phyloP scores from a whole-genome alignment of 1,140 invertebrate species.

The Neodiprion lecontei region DNA sequence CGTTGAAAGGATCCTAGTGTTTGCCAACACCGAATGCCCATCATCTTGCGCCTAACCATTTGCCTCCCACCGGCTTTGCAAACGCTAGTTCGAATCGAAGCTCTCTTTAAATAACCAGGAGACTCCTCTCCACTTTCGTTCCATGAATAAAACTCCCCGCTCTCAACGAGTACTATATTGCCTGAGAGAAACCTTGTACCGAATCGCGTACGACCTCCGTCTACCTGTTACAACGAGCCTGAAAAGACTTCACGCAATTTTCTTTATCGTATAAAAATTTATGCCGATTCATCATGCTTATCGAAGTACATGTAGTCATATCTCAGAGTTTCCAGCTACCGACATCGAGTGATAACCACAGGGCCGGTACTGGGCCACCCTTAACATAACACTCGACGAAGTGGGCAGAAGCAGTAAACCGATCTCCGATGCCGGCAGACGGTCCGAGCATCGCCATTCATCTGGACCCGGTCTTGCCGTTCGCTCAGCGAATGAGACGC shows the following conservation, averaged over 20 bases:
- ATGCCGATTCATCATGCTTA: too few relatives aligned
- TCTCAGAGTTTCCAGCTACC: too few relatives aligned
- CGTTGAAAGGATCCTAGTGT: conserved; percentile 38
- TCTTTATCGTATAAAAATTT: too few relatives aligned
- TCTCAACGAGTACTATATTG: too few relatives aligned
- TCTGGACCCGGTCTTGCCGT: conserved; percentile 3
- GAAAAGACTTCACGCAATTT: too few relatives aligned
- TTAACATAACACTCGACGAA: background rate
- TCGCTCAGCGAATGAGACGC: conserved; percentile 26
- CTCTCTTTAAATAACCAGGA: background rate
- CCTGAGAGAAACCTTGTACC: too few relatives aligned
- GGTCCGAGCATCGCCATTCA: background rate
- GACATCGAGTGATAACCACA: background rate
- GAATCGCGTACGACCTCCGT: too few relatives aligned
- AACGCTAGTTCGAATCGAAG: background rate
- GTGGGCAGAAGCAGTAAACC: background rate
- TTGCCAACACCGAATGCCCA: conserved; percentile 38
- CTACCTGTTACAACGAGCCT: too few relatives aligned
- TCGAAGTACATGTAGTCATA: too few relatives aligned
- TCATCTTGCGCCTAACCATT: conserved; percentile 22
- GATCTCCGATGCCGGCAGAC: background rate
- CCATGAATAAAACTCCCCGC: background rate
- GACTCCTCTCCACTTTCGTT: background rate
- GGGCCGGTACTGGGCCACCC: background rate
- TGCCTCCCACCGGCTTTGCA: background rate